A percentile compares a stretch with the other conserved stretches of the same genome.
Conservation (phyloP, 2,797 vertebrate species). For the Loriculus beryllinus region DNA sequence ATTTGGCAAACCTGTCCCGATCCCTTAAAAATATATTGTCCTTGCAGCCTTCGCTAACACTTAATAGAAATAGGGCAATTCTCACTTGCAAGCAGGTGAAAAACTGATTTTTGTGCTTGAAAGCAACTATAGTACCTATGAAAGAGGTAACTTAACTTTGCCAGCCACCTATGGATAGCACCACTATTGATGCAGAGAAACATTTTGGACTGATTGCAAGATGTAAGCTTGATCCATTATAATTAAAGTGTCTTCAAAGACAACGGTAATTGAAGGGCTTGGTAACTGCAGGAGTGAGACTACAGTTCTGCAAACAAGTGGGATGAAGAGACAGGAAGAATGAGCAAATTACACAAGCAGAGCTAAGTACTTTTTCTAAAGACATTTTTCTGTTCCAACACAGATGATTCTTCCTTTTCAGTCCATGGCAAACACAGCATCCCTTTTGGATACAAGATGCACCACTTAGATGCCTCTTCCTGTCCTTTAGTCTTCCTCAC, state of each 20-base stretch:
- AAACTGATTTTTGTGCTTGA: not conserved
- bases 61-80: not conserved
- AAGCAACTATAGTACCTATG: not conserved
- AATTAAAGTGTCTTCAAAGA: not conserved
- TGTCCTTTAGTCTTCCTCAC: not conserved
- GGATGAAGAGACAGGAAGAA: not conserved
- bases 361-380: not conserved
- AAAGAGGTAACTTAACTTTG: not conserved
- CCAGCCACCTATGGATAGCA: not conserved
- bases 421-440: not conserved
- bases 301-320: not conserved
- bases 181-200: not conserved
- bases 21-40: not conserved
- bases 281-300: not conserved
- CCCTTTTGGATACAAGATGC: not conserved
- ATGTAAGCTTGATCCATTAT: not conserved
- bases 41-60: not conserved
- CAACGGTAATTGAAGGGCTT: not conserved
- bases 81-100: not conserved
- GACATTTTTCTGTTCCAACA: not conserved
- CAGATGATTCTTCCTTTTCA: not conserved
- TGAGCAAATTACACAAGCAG: not conserved
- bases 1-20: not conserved
- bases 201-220: not conserved
- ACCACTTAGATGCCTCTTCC: not conserved